Conservation (phyloP, 1,140 invertebrate species). For the Campoletis sonorensis region DNA sequence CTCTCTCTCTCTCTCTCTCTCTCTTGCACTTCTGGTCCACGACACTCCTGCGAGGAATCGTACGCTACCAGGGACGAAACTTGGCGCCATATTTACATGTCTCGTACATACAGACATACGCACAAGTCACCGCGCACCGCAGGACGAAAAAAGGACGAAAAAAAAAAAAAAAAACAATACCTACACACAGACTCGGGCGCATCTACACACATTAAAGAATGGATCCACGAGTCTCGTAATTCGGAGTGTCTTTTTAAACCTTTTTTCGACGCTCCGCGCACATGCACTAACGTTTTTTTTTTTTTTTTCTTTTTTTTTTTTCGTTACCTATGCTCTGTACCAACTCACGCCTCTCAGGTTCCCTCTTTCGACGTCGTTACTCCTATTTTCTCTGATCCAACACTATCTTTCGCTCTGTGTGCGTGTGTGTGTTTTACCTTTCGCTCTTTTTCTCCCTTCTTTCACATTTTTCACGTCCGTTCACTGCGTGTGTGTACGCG, state of each 20-base stretch:
- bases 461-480: background rate
- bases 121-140: slow-evolving; percentile 40
- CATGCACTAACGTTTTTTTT: slow-evolving; percentile 7
- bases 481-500: background rate
- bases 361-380: background rate
- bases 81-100: slow-evolving; percentile 73
- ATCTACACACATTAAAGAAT: slow-evolving; percentile 14
- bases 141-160: slow-evolving; percentile 39
- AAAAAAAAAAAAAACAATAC: too few relatives aligned
- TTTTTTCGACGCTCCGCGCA: slow-evolving; percentile 15
- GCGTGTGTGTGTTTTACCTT: too few relatives aligned
- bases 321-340: background rate
- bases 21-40: background rate
- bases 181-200: background rate
- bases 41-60: background rate
- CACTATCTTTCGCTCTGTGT: background rate
- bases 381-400: slow-evolving; percentile 12
- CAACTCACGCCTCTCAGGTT: background rate
- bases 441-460: background rate
- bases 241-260: background rate
- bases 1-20: background rate
- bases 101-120: background rate
- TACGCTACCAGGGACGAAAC: slow-evolving; percentile 69
- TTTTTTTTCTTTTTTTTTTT: slow-evolving; percentile 21
- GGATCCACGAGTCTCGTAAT: background rate